A percentile compares a stretch with the other conserved stretches of the same genome.
Evolutionary conservation across 2,888 invertebrate species (phyloP).

Genomic region (Sceliomorpha sp.): DNA sequence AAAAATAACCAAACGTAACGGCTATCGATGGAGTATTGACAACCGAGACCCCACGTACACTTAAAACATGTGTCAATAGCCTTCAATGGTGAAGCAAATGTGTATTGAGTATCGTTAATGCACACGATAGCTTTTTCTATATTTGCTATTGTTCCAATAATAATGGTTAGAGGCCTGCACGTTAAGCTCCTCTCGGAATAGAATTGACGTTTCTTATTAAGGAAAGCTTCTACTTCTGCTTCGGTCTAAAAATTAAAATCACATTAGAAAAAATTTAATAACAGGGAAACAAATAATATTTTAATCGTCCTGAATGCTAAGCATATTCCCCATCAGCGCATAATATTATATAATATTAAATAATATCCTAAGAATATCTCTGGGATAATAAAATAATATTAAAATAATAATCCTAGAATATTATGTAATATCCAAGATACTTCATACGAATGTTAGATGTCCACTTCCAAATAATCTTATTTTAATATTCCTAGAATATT

Average conservation of each 20-base stretch:
- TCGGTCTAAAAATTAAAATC: conserved; percentile 3
- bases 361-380: conserved; percentile 3
- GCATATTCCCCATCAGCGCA: too few species aligned
- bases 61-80: conserved; percentile 16
- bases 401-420: too few species aligned
- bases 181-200: conserved; percentile 9
- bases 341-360: too few species aligned
- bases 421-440: too few species aligned
- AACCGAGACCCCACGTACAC: background rate
- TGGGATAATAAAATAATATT: conserved; percentile 5
- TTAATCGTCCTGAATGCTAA: too few species aligned
- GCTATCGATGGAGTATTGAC: conserved; percentile 14
- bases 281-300: too few species aligned
- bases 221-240: conserved; percentile 12
- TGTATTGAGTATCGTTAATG: conserved; percentile 3
- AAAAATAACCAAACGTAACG: conserved; percentile 18
- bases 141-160: background rate
- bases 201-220: conserved; percentile 14
- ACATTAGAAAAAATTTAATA: background rate
- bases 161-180: conserved; percentile 9
- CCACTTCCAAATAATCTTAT: too few species aligned
- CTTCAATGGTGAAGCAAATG: conserved; percentile 10
- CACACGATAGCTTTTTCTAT: conserved; percentile 3
- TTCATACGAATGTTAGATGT: too few species aligned
- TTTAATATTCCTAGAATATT: too few species aligned